Conservation (phyloP, 2,888 invertebrate genomes). For the Neoaliturus tenellus region DNA sequence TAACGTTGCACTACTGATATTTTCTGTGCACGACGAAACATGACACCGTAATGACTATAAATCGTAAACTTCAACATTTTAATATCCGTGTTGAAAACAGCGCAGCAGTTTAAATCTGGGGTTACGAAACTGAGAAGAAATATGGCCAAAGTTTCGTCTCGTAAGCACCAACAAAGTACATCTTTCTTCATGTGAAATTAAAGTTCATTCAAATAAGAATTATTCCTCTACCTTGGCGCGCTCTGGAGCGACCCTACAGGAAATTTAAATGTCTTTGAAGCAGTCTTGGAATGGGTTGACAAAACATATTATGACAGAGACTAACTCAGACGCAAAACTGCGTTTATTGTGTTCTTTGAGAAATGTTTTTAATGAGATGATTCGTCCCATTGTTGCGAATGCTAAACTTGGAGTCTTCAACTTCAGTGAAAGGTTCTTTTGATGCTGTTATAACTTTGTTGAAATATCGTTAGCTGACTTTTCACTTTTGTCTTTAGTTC, state of each 20-base stretch:
- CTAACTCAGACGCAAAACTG: not conserved
- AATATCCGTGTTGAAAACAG: slow-evolving; percentile 29
- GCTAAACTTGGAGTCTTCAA: not conserved
- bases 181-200: slow-evolving; percentile 40
- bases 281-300: slow-evolving; percentile 20
- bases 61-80: slow-evolving; percentile 15
- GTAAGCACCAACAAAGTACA: slow-evolving; percentile 23
- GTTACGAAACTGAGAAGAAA: slow-evolving; percentile 10
- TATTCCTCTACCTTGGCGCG: not conserved
- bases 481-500: too few species aligned
- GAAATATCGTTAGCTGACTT: too few species aligned
- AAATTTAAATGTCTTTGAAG: slow-evolving; percentile 47
- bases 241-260: slow-evolving; percentile 9
- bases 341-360: slow-evolving; percentile 28
- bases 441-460: not conserved
- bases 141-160: slow-evolving; percentile 33
- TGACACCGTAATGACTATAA: not conserved
- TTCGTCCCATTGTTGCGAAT: slow-evolving; percentile 6
- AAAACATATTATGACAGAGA: slow-evolving; percentile 26
- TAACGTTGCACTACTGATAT: too few species aligned
- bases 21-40: too few species aligned
- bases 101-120: slow-evolving; percentile 7
- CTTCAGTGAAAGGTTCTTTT: not conserved
- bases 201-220: slow-evolving; percentile 20
- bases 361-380: not conserved